Base-by-base conservation (phyloP, 2,888 invertebrate species). In the Dynastes hyllus region DNA sequence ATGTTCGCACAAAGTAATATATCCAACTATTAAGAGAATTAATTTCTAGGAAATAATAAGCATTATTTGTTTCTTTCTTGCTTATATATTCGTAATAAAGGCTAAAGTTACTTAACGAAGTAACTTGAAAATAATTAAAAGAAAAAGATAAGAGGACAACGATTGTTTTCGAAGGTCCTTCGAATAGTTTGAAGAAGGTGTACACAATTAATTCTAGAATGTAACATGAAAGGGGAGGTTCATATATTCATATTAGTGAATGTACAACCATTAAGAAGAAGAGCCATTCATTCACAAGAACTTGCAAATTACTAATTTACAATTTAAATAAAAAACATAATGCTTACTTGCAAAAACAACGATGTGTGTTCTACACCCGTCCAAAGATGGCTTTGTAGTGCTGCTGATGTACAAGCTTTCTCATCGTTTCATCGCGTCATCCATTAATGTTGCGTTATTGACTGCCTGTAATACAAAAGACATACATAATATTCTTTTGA, bases 151-250 rank as follows among this genome's bases (percentile, higher is more conserved):
- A 55, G 2, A 55, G 2, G 55, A 55, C 55, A 5, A 3, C 45
- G 40, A n/a, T 40, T 8, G 37, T 66, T 66, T 40, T 66, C 2
- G 11, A 11, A 40, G 40, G 4, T 1, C 0, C 16, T 13, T 16
- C 40, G 16, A 40, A 16, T 2, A 6, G 8, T 32, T 16, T 3
- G n/a, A 66, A 66, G n/a, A n/a, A 40, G 16, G n/a, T 66, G 16
- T 66, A 40, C 32, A 37, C 32, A 37, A 37, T 32, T 11, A 40
- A 37, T 6, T 40, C 9, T 40, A 66, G 40, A 37, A n/a, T 40
- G 69, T 51, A 27, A 69, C 69, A 69, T 29, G 69, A 29, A 69
- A 69, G 27, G 27, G 69, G 69, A 29, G 69, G 69, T 51, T 29
- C 51, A 5, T 8, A 51, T 29, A 69, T 69, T 69, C 50, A 51